Conservation (phyloP, 2,113 vertebrate species). For the Hippopotamus amphibius region DNA sequence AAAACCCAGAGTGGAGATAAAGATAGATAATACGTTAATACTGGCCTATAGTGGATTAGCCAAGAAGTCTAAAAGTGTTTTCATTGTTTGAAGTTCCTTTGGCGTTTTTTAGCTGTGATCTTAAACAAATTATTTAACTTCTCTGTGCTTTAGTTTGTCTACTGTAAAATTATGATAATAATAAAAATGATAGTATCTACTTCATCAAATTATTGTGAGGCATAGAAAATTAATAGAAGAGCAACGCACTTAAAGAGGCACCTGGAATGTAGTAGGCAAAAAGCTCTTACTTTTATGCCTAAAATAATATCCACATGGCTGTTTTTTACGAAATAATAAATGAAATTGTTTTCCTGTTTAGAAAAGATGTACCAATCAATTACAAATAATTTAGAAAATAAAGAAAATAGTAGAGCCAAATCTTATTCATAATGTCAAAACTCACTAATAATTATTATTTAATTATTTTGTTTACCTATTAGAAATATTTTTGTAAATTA, state of each 20-base stretch:
- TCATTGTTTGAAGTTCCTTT: not conserved
- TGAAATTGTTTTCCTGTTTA: not conserved
- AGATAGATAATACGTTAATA: slow-evolving; percentile 51
- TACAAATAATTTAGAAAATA: not conserved
- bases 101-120: not conserved
- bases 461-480: not conserved
- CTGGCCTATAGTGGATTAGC: slow-evolving; percentile 48
- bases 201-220: not conserved
- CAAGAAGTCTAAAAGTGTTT: slow-evolving; percentile 27
- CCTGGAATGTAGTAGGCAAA: not conserved
- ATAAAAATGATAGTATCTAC: not conserved
- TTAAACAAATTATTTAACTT: not conserved
- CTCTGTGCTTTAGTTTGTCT: not conserved
- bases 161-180: not conserved
- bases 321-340: not conserved
- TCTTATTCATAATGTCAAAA: not conserved
- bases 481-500: not conserved
- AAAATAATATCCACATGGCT: not conserved
- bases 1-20: slow-evolving; percentile 49
- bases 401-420: not conserved
- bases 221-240: not conserved
- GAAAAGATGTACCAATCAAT: not conserved
- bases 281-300: not conserved
- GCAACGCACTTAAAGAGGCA: not conserved
- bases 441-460: not conserved